Base-by-base conservation (phyloP, 37 sponge, comb jelly and placozoan genomes). In the Beroe forskalii region DNA sequence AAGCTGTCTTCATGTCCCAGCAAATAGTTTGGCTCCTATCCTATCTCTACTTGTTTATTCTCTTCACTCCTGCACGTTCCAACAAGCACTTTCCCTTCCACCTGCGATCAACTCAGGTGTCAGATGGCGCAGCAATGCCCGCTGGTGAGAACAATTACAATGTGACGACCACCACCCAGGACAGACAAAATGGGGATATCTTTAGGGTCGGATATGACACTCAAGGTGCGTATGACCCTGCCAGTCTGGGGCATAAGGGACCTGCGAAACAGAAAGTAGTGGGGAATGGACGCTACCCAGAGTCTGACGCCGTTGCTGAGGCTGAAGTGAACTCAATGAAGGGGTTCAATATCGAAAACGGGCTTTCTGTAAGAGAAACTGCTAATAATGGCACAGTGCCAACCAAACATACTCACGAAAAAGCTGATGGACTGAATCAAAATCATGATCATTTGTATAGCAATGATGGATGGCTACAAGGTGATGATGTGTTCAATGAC, bases 81-180 rank as follows among this genome's bases (percentile, higher is more conserved):
- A 80, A 80, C 55, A 80, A 80, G 42, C 48, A 80, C 48, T 80
- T 80, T 44, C 86, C 86, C 1, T 80, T 80, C 35, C 86, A 80
- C 35, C 27, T 80, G 48, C 28, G 86, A 27, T 32, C 55, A 19
- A 80, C 86, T 25, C 37, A 43, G 27, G 86, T 80, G 12, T 48
- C 55, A 17, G 55, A 48, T 48, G 55, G 55, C 6, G 12, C 55
- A 17, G 55, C 12, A 17, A 48, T 48, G 6, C 55, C 6, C 12
- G 55, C 12, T 48, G 55, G 55, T 17, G 55, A 48, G 55, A 48
- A 48, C 55, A 48, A 48, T 12, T 48, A 48, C 12, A 48, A 48
- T 12, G 55, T 48, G 6, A n/a, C n/a, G n/a, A n/a, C n/a, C n/a
- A n/a, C n/a, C n/a, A 17, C 55, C 6, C 55, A 48, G 55, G 55